Conservation (phyloP, 2,797 vertebrate genomes). For the Pangasius sanitwongsei region DNA sequence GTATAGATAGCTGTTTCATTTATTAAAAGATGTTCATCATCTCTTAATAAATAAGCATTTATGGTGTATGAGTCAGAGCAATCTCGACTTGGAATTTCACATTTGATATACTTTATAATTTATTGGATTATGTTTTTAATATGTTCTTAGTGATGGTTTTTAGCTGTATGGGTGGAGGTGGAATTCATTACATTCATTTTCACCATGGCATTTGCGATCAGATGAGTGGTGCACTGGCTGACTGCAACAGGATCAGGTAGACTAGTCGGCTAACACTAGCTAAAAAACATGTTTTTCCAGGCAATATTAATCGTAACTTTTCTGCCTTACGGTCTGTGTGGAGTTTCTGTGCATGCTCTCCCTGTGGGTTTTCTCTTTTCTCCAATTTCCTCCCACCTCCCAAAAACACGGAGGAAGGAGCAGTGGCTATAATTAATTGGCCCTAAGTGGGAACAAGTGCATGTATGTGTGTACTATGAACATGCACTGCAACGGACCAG, state of each 20-base stretch:
- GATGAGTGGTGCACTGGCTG: neutral
- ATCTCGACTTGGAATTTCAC: neutral
- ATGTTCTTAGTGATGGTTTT: neutral
- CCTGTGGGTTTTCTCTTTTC: neutral
- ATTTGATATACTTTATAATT: neutral
- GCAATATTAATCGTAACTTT: neutral
- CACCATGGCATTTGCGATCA: neutral
- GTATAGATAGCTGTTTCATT: neutral
- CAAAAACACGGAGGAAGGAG: no score
- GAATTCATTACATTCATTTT: neutral
- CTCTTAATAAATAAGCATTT: neutral
- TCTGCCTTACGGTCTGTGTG: neutral
- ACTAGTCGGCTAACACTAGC: neutral
- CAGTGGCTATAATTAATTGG: neutral
- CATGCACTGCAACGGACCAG: no score
- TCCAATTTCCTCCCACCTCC: neutral
- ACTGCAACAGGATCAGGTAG: neutral
- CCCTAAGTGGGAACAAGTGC: neutral
- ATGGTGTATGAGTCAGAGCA: neutral
- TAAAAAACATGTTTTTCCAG: neutral
- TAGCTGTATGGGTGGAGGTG: neutral
- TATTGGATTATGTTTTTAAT: neutral
- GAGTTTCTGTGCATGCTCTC: neutral
- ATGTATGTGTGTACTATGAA: no score
- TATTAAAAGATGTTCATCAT: neutral